Percentiles rank a stretch among this genome's conserved stretches.
Evolutionary conservation across 2,888 invertebrate species (phyloP).

Genomic region (Flexamia atlantica): DNA sequence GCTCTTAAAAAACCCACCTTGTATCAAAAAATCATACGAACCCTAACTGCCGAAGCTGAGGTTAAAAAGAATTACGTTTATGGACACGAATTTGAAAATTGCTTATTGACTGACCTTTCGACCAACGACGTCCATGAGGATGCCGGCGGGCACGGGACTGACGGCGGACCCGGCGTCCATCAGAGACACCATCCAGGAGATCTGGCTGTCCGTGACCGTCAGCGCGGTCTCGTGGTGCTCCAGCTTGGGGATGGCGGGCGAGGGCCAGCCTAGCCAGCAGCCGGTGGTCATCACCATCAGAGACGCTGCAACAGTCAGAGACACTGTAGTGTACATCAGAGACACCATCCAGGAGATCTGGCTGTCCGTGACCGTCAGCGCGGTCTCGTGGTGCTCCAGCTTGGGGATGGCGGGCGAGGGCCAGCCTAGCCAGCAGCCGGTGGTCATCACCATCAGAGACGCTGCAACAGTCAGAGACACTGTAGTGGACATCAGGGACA

Average conservation of each 20-base stretch:
- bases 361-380: constrained; percentile 57
- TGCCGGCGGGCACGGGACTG: constrained; percentile 68
- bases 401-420: constrained; percentile 67
- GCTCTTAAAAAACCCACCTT: too few species aligned
- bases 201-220: constrained; percentile 61
- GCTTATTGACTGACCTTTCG: constrained; percentile 60
- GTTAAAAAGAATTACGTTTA: too few species aligned
- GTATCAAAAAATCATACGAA: too few species aligned
- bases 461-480: constrained; percentile 63
- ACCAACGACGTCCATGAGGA: constrained; percentile 68
- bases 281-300: constrained; percentile 68
- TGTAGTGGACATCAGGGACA: too few species aligned
- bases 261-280: constrained; percentile 70
- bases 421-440: constrained; percentile 69
- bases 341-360: constrained; percentile 69
- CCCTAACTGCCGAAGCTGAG: too few species aligned
- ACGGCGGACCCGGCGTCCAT: constrained; percentile 70
- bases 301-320: constrained; percentile 64
- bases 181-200: constrained; percentile 69
- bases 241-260: constrained; percentile 67
- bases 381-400: constrained; percentile 63
- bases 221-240: constrained; percentile 63
- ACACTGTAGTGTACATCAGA: too few species aligned
- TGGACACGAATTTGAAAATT: too few species aligned
- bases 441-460: constrained; percentile 66